phyloP scores from a whole-genome alignment of 2,888 invertebrate species.

The Euzetes globulus region DNA sequence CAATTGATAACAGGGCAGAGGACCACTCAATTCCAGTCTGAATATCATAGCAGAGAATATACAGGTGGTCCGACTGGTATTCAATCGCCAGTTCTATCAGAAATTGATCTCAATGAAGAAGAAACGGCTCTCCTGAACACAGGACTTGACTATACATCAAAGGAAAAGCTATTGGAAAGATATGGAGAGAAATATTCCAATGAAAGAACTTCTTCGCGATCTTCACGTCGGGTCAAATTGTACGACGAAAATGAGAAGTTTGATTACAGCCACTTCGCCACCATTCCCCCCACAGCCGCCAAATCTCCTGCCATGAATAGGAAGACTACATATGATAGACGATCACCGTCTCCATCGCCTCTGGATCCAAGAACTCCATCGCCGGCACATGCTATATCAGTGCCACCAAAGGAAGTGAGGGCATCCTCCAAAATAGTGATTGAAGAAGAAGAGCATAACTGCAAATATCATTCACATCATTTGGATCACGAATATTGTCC shows the following conservation, averaged over 20 bases:
- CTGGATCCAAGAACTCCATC: conserved; percentile 23
- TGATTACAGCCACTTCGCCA: conserved; percentile 29
- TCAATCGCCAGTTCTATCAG: not conserved
- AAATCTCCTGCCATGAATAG: not conserved
- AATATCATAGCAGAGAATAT: not conserved
- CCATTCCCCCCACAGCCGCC: conserved; percentile 26
- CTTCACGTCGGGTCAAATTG: conserved; percentile 18
- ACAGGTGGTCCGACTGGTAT: not conserved
- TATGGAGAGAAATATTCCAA: conserved; percentile 12
- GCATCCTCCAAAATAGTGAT: conserved; percentile 2
- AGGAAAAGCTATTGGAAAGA: not conserved
- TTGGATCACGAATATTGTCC: conserved; percentile 32
- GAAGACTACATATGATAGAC: conserved; percentile 16
- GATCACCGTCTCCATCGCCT: not conserved
- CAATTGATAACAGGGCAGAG: not conserved
- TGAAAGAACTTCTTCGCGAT: conserved; percentile 21
- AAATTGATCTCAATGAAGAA: not conserved
- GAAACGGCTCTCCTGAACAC: not conserved
- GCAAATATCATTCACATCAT: conserved; percentile 33
- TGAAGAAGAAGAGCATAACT: conserved; percentile 30
- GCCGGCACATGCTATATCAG: not conserved
- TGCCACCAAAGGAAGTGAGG: conserved; percentile 26
- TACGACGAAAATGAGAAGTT: conserved; percentile 16
- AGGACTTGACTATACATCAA: not conserved
- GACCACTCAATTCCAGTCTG: not conserved